Evolutionary conservation across 2,797 vertebrate species (phyloP), one percentile per base, ranked within the genome.

Genomic region (Argya squamiceps): DNA sequence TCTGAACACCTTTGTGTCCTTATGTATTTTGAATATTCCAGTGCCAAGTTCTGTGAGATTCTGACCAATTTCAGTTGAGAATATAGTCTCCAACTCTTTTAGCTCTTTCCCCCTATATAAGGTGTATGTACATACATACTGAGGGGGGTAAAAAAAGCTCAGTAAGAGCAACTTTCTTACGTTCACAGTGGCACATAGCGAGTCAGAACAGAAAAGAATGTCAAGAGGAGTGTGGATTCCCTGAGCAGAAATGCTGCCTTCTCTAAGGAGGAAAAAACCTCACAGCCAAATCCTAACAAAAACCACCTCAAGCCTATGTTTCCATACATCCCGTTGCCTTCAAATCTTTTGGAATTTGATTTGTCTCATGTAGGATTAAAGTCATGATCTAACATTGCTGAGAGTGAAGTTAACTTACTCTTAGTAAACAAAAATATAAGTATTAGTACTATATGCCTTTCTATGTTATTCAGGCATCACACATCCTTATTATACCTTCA

Each of bases 241-340:
- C 67, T 69, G 8, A 43, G 8, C 43, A 92, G 41, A 89, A 91
- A 79, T 29, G 17, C 15, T 67, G 3, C 26, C 9, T 92, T 29
- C 21, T 37, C 29, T 26, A 7, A 29, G 26, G 30, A 23, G 11
- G 8, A 2, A 15, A 43, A 58, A 53, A 1, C 2, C 2, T 4
- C 23, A 24, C 11, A 47, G n/a, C 8, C 17, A 32, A 81, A 62
- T 16, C 26, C 23, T 37, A 47, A 9, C 4, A 24, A 24, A 71
- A 8, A 1, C 1, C 11, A 7, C 10, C 23, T 8, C 14, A 58
- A 76, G 11, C 19, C 18, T 46, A 13, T 15, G 29, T 83, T 76
- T 74, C 26, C 21, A 18, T n/a, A 32, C 2, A 34, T 4, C 10
- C 10, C 12, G 9, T 50, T 70, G 15, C 60, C 75, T 70, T 49